phyloP scores from a whole-genome alignment of 2,888 invertebrate species.

The Girardia tigrina region DNA sequence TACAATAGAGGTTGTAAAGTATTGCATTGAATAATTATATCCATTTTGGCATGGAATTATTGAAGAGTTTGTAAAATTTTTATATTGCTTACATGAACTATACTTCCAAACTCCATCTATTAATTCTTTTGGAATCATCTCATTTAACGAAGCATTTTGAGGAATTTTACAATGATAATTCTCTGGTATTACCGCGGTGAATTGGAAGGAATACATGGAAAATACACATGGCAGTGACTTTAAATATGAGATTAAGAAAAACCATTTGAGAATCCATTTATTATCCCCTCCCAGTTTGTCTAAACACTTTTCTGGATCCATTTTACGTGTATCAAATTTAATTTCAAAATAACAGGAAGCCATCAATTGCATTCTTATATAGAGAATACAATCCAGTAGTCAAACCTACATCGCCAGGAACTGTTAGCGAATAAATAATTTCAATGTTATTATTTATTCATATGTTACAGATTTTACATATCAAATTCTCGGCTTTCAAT shows the following conservation, averaged over 20 bases:
- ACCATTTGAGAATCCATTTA: conserved; percentile 29
- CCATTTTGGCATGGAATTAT: conserved; percentile 30
- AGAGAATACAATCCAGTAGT: too few species aligned
- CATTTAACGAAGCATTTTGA: neutral
- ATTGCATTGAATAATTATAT: conserved; percentile 28
- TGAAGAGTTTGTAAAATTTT: neutral
- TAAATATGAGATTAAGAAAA: conserved; percentile 21
- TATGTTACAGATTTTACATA: too few species aligned
- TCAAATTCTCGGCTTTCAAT: too few species aligned
- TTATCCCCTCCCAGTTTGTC: conserved; percentile 27
- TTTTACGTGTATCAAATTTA: too few species aligned
- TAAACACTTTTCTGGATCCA: conserved; percentile 30
- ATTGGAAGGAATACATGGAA: conserved; percentile 27
- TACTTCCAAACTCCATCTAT: conserved; percentile 7
- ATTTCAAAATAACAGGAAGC: too few species aligned
- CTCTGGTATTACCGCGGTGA: conserved; percentile 21
- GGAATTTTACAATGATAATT: conserved; percentile 27
- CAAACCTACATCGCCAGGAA: too few species aligned
- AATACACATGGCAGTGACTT: conserved; percentile 4
- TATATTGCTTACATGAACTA: conserved; percentile 26
- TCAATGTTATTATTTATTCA: too few species aligned
- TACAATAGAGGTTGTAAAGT: conserved; percentile 7
- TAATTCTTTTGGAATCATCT: conserved; percentile 27
- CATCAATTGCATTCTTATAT: too few species aligned
- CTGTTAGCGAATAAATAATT: too few species aligned